A percentile compares a stretch with the other conserved stretches of the same genome.
Conservation (phyloP, 2,113 vertebrate species). For the Ammodytes dubius region DNA sequence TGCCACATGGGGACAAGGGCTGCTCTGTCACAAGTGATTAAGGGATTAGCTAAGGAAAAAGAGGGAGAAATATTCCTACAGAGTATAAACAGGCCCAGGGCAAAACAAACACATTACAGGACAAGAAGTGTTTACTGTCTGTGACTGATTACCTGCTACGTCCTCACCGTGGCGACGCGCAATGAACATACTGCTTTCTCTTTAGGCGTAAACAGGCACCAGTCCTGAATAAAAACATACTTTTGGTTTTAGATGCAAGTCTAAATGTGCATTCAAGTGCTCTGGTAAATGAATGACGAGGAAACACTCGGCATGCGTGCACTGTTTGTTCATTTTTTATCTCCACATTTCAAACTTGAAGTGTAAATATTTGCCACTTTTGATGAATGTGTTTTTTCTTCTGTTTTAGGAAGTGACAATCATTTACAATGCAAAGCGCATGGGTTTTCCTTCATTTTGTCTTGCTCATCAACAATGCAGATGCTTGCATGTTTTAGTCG, state of each 20-base stretch:
- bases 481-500: constrained; percentile 23
- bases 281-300: not conserved
- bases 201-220: constrained; percentile 34
- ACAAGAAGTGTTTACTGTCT: constrained; percentile 43
- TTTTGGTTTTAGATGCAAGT: not conserved
- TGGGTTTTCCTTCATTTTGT: constrained; percentile 29
- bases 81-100: constrained; percentile 57
- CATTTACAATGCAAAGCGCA: constrained; percentile 25
- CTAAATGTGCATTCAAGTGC: not conserved
- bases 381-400: constrained; percentile 29
- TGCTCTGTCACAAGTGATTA: constrained; percentile 56
- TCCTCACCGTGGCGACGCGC: not conserved
- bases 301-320: not conserved
- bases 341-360: not conserved
- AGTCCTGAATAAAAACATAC: constrained; percentile 17
- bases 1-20: constrained; percentile 18
- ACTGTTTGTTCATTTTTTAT: constrained; percentile 1
- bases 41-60: constrained; percentile 59
- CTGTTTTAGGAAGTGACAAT: constrained; percentile 37
- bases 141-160: constrained; percentile 50
- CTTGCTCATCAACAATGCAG: constrained; percentile 6
- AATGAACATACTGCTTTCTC: constrained; percentile 7
- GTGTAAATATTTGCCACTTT: constrained; percentile 33
- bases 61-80: constrained; percentile 45
- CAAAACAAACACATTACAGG: constrained; percentile 58